Evolutionary conservation across 2,888 invertebrate species (phyloP), one percentile per base, ranked within the genome.

Genomic region (Lamproptera curius): DNA sequence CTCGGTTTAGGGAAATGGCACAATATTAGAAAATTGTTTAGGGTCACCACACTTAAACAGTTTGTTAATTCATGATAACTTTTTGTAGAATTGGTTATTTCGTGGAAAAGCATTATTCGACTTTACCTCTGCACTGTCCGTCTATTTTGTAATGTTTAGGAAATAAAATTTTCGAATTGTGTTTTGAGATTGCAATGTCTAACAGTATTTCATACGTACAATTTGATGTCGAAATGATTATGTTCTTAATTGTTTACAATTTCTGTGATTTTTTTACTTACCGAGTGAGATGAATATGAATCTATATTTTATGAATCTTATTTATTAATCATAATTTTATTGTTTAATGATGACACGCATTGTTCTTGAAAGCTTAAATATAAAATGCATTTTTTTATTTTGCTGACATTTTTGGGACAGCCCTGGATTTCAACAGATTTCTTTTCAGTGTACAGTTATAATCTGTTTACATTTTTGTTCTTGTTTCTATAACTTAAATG

Each of bases 151-250:
- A 31, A 17, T 11, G 9, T 31, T 31, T 31, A n/a, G 31, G 6
- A 31, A 11, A 13, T 31, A 13, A 31, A 2, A 11, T 31, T 31
- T 31, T 11, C 1, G 11, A 2, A 3, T 11, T 31, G 9, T 31
- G 4, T 11, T 31, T 10, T n/a, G 9, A 11, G n/a, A n/a, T 31
- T 31, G n/a, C 3, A 31, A 31, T 31, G 11, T 31, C 31, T 5
- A n/a, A 31, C n/a, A n/a, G n/a, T n/a, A n/a, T n/a, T n/a, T n/a
- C n/a, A 36, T 36, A 36, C 6, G 8, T 16, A 36, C 9, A 36
- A 10, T 16, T 23, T 33, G 50, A 50, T 41, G 33, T 46, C 40
- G 16, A 16, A 34, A 16, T 26, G 28, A 42, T 23, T 35, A 23
- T 20, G 43, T 37, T 17, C 20, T 31, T 38, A 33, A 17, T 13